Base-by-base conservation (phyloP, 2,888 invertebrate genomes). In the Uropetala carovei region DNA sequence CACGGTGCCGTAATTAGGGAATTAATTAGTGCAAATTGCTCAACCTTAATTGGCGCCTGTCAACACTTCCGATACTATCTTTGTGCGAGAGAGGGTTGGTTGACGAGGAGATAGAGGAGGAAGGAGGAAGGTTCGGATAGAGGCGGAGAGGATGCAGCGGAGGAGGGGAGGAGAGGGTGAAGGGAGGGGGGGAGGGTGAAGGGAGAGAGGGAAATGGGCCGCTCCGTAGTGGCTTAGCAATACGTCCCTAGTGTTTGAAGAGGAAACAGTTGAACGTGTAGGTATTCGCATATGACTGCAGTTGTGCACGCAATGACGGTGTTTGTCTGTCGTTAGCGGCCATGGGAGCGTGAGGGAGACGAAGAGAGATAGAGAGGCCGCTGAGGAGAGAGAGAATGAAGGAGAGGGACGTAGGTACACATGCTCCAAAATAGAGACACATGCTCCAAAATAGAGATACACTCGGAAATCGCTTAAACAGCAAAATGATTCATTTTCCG, bases 11-110 rank as follows among this genome's bases (percentile, higher is more conserved):
- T 75, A 75, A 75, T 75, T 75, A 75, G 43, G 89, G 56, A 89
- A 89, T 89, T 89, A 89, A 89, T 89, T 68, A 89, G 64, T 89
- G 27, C 89, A 89, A 89, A 89, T 89, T 89, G 68, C 64, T 89
- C 89, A 64, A 64, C 89, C 89, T 64, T 89, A 89, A 89, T 89
- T 89, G 64, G 30, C 64, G 64, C 68, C 89, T 64, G 89, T 89
- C 89, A 89, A 89, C 89, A 68, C 89, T 89, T 89, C 56, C 64
- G 89, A 89, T 89, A 64, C 11, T 30, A 59, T 22, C 86, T 86
- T 86, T 89, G 68, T 89, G 64, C 43, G 43, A 64, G 30, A 64
- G 30, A 60, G 27, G 16, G 64, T 43, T 22, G 89, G 89, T 60
- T n/a, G 64, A 14, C 43, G 30, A 59, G 43, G n/a, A 18, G n/a